Base-by-base conservation (phyloP, 2,113 vertebrate species). In the Microtus pennsylvanicus region DNA sequence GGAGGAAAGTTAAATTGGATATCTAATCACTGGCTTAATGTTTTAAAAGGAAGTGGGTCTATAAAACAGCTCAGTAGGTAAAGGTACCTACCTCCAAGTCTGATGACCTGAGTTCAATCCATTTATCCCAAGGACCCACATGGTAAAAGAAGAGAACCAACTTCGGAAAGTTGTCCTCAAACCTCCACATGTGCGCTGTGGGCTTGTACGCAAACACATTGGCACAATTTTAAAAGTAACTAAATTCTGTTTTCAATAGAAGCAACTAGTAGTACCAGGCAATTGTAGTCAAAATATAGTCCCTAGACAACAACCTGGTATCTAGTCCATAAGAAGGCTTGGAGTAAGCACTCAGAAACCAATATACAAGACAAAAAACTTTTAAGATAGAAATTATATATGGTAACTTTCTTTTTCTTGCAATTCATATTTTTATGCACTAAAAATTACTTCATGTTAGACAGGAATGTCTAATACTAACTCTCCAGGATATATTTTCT, bases 161-260 rank as follows among this genome's bases (percentile, higher is more conserved):
- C 7, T 78, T 28, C 47, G 5, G 33, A 58, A 80, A 80, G 47
- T 21, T 80, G 50, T 80, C 50, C 50, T 80, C 50, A 55, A 50
- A 80, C 17, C 30, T 35, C 77, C 50, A 35, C 50, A 35, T 13
- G 19, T 55, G 21, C 52, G 4, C 80, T 82, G 52, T 82, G 35
- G 22, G 35, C 35, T 61, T 61, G 52, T 61, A 8, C 61, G 35
- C 52, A 82, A 35, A 38, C n/a, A 81, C 33, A n/a, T 19, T n/a
- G 45, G 45, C 45, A 61, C 80, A 83, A 38, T 11, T 61, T 82
- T 82, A 38, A 38, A 58, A 58, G 5, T 61, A 83, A 38, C n/a
- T 82, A 61, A 83, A 42, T 17, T 83, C 9, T 63, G 55, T 78
- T 93, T 91, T 72, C 28, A 67, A 75, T 91, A 83, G 55, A 95